Base-by-base conservation (phyloP, 2,113 vertebrate genomes). In the Vulpes vulpes region DNA sequence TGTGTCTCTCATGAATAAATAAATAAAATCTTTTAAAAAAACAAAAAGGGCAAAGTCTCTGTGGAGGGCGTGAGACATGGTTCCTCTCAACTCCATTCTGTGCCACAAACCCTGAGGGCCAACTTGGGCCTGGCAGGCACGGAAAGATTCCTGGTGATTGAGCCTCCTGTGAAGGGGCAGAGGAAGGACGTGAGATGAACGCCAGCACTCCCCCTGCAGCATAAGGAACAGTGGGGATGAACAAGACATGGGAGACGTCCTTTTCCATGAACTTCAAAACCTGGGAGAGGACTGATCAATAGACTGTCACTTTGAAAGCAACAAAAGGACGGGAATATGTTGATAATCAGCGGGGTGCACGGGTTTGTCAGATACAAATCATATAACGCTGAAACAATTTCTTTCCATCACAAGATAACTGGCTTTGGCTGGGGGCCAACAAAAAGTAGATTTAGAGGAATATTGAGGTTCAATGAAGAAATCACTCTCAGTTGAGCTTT, bases 261-360 rank as follows among this genome's bases (percentile, higher is more conserved):
- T 97, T 89, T 79, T 49, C 27, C 49, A 9, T 14, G 53, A 91
- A 86, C 92, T 64, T 85, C 62, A 89, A 91, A 74, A 74, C 89
- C 32, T 7, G 35, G 64, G 89, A 59, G 74, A 76, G 19, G 93
- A 71, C 91, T 93, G 62, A 94, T 96, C 97, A 92, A 84, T 87
- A 96, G 53, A 38, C 87, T 30, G 65, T 96, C 86, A 85, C 76
- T 96, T 69, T 93, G 95, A 79, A 95, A 91, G 85, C 80, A 85
- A 38, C 69, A 25, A 5, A 91, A 76, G 94, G 95, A 81, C 69
- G 69, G 94, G 80, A 80, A 62, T 65, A 38, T 65, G 43, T 53
- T 67, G 74, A 69, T 91, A 67, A 90, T 78, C 69, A 64, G 83
- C 17, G 67, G 83, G 76, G 65, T 12, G 17, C 35, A 22, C 55